Conservation (phyloP, 2,113 vertebrate species). For the Antechinus flavipes region DNA sequence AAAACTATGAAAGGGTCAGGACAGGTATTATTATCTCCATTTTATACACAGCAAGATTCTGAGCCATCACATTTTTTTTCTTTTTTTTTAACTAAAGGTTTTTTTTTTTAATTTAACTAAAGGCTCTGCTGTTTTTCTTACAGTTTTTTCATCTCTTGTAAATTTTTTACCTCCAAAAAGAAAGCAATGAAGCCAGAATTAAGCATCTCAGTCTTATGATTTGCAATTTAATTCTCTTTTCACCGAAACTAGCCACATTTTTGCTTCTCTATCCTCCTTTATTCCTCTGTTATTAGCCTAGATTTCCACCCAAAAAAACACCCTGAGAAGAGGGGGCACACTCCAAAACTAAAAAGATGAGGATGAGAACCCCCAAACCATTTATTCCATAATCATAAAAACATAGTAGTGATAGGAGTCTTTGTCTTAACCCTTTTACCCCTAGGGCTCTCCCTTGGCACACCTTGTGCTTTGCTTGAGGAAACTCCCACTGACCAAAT, state of each 20-base stretch:
- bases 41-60: neutral
- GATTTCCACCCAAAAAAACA: neutral
- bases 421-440: neutral
- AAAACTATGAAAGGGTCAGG: neutral
- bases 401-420: no score
- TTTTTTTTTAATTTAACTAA: no score
- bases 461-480: conserved; percentile 92
- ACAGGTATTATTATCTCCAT: neutral
- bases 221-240: neutral
- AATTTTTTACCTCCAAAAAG: neutral
- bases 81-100: no score
- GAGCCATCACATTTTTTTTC: neutral
- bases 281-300: neutral
- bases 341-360: neutral
- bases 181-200: conserved; percentile 27
- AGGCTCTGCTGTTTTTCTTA: neutral
- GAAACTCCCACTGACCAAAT: no score
- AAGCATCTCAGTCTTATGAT: neutral
- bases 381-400: neutral
- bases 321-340: neutral
- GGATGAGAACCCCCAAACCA: neutral
- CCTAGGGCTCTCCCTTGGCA: neutral
- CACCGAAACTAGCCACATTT: neutral
- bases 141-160: neutral
- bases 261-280: conserved; percentile 1